Percentiles rank a stretch among this genome's conserved stretches.
These are phyloP conservation scores for Rhagologus leucostigma DNA, from an alignment of 2,113 vertebrate genomes.

Conservation along the genomic window DNA sequence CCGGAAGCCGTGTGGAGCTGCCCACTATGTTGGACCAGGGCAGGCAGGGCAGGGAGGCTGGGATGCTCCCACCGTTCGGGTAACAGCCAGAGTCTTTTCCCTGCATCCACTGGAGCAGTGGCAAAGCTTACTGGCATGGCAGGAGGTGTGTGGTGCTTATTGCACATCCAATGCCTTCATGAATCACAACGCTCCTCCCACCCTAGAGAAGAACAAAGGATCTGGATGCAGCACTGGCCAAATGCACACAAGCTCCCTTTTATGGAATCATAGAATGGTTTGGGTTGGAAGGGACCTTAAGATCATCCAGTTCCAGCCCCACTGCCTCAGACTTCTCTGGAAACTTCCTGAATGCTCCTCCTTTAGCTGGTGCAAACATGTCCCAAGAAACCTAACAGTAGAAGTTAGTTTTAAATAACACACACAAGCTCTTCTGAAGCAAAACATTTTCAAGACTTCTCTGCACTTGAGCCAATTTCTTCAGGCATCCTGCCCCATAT, in stretches of 20 bases:
- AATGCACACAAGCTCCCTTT: not conserved
- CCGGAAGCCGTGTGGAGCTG: fast-evolving
- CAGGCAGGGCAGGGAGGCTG: not conserved
- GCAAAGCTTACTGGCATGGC: not conserved
- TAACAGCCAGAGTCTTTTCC: not conserved
- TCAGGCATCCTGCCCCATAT: not conserved
- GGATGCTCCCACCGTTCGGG: not conserved
- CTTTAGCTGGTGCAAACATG: not conserved
- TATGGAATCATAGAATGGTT: not conserved
- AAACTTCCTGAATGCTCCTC: not conserved
- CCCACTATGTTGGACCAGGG: fast-evolving
- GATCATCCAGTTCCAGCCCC: not conserved
- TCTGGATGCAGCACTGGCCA: not conserved
- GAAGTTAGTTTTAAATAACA: not conserved
- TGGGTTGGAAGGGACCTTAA: not conserved
- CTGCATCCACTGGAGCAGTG: not conserved
- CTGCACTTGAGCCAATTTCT: not conserved
- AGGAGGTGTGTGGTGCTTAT: not conserved
- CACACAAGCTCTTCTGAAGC: not conserved
- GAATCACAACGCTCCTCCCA: fast-evolving
- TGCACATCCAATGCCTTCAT: fast-evolving
- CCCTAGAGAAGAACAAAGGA: not conserved
- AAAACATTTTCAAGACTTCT: not conserved
- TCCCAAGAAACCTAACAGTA: not conserved
- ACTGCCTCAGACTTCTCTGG: not conserved